phyloP scores from a whole-genome alignment of 2,888 invertebrate species.

The Lasioglossum oenotherae region DNA sequence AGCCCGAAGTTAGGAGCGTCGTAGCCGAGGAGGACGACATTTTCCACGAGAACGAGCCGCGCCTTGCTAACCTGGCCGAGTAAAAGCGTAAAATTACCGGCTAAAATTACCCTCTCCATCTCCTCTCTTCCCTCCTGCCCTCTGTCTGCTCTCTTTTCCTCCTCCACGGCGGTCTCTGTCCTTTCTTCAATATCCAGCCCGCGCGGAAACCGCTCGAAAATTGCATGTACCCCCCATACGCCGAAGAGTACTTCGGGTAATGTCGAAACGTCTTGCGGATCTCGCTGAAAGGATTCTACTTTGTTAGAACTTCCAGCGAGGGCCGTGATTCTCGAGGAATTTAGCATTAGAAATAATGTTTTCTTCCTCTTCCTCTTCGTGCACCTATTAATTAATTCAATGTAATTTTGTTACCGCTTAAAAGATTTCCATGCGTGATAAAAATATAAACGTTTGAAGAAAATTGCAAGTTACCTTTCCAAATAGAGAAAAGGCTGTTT shows the following conservation, averaged over 20 bases:
- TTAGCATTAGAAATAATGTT: background rate
- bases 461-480: no score
- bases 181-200: conserved; percentile 53
- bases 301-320: background rate
- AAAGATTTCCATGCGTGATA: no score
- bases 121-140: conserved; percentile 8
- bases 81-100: conserved; percentile 81
- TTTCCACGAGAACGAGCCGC: conserved; percentile 76
- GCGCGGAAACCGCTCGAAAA: conserved; percentile 73
- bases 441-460: background rate
- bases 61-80: conserved; percentile 73
- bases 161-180: conserved; percentile 14
- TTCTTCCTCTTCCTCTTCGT: background rate
- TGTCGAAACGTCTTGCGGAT: conserved; percentile 58
- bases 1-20: background rate
- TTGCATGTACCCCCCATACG: conserved; percentile 71
- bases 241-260: conserved; percentile 71
- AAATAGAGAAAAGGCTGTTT: no score
- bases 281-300: conserved; percentile 11
- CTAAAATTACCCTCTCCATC: conserved; percentile 71
- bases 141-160: background rate
- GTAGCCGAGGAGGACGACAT: conserved; percentile 72
- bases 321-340: background rate
- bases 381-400: background rate
- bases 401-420: no score